These are phyloP conservation scores for Zoanthus gigantus DNA, from an alignment of 92 coral and sea anemone genomes.

Conservation along the genomic window DNA sequence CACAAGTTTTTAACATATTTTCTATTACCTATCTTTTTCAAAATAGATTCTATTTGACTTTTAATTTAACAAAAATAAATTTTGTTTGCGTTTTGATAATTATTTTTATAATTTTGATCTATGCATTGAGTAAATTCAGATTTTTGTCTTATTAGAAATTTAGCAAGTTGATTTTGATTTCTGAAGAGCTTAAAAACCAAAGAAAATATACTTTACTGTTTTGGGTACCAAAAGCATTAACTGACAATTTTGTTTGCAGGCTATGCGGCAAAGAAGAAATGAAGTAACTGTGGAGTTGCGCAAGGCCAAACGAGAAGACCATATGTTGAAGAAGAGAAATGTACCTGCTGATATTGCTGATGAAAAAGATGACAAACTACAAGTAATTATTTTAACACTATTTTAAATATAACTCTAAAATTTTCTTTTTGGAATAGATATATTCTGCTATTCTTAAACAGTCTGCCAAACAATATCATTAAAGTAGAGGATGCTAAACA, in stretches of 20 bases:
- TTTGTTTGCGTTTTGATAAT: too few species aligned
- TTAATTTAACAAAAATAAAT: too few species aligned
- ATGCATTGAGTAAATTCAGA: too few species aligned
- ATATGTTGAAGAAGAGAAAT: conserved; percentile 95
- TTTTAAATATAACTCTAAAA: background rate
- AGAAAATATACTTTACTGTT: background rate
- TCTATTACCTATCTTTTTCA: too few species aligned
- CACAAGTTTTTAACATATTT: too few species aligned
- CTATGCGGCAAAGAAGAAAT: conserved; percentile 93
- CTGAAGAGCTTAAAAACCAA: too few species aligned
- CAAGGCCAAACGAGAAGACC: conserved; percentile 94
- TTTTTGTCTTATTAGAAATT: too few species aligned
- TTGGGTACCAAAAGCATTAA: background rate
- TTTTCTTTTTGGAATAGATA: background rate
- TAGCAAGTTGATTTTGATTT: too few species aligned
- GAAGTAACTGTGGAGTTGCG: conserved; percentile 98
- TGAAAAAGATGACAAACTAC: conserved; percentile 95
- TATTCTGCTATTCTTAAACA: background rate
- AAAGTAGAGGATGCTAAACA: background rate
- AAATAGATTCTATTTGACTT: too few species aligned
- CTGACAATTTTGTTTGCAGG: conserved; percentile 45
- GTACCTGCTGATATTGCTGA: conserved; percentile 92
- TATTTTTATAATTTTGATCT: too few species aligned
- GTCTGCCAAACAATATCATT: background rate
- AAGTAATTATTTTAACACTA: conserved; percentile 49